Conservation (phyloP, 2,888 invertebrate species). For the Disparrhopalites patrizii region DNA sequence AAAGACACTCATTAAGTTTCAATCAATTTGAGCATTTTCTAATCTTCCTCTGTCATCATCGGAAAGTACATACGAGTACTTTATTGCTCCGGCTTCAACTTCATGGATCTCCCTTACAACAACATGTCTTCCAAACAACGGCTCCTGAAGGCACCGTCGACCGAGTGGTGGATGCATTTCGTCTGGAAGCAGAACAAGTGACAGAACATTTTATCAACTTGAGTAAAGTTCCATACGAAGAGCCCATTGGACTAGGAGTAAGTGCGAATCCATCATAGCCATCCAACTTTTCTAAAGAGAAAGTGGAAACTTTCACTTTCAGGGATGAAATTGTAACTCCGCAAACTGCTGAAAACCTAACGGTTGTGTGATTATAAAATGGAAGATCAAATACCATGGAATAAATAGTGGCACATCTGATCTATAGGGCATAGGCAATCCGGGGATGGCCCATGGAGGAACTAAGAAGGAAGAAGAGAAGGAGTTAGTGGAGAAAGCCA, state of each 20-base stretch:
- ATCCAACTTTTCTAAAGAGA: neutral
- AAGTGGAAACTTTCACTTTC: neutral
- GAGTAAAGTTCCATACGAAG: constrained; percentile 15
- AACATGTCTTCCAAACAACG: neutral
- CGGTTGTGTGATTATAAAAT: neutral
- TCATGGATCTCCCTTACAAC: neutral
- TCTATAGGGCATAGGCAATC: too few species aligned
- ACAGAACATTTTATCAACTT: constrained; percentile 9
- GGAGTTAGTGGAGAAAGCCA: neutral
- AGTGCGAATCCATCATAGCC: neutral
- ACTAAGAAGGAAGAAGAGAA: constrained; percentile 5
- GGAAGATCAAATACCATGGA: neutral
- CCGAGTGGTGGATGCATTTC: constrained; percentile 21
- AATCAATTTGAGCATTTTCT: constrained; percentile 10
- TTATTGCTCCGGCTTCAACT: constrained; percentile 1
- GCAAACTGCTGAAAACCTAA: neutral
- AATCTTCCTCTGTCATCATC: neutral
- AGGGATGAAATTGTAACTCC: neutral
- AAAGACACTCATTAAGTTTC: constrained; percentile 6
- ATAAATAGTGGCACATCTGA: too few species aligned
- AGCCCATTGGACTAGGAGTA: constrained; percentile 25
- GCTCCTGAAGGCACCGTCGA: constrained; percentile 21
- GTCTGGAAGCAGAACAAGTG: neutral
- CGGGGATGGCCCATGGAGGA: too few species aligned
- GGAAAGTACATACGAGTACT: constrained; percentile 3